Base-by-base conservation (phyloP, 2,797 vertebrate species). In the Esox masquinongy region DNA sequence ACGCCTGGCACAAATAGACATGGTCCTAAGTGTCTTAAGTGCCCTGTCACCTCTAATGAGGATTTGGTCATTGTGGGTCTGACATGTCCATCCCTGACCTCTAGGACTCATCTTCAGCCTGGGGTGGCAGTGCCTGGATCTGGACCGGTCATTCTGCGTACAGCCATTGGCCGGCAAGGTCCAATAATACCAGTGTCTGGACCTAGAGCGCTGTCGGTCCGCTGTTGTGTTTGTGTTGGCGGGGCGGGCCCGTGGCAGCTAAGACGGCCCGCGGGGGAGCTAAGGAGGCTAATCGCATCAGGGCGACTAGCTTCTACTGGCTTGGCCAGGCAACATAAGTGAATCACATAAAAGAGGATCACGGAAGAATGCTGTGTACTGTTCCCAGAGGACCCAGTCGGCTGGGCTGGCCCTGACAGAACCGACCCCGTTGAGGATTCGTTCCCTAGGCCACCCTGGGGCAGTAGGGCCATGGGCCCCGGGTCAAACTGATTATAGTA, bases 331-430 rank as follows among this genome's bases (percentile, higher is more conserved):
- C 26, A 93, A 91, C 93, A 93, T 86, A 86, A 90, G 87, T 77
- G 89, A 95, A 93, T 95, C 94, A 92, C 90, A 90, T 94, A 92
- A 95, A 94, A 95, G 93, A 91, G 91, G 95, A 95, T 95, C 94
- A 95, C 82, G 84, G 90, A 93, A 92, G 94, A 96, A 96, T 95
- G 94, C 95, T 95, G 95, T 95, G 91, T 94, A 94, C 93, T 93
- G 29, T 1, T 12, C 29, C 63, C 29, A 64, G 63, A 29, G 79
- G 77, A 89, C 91, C 92, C 39, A 43, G 39, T 9, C 39, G 39
- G 39, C 72, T 31, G 90, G 94, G 29, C 29, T 31, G 29, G 29
- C 91, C 93, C 93, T 90, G 93, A 92, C 90, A 92, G 93, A 94
- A 94, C 95, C 95, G 95, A 94, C 93, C 94, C 93, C 76, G 88